These are phyloP conservation scores for Pachyuromys duprasi DNA, from an alignment of 2,797 vertebrate species.

Conservation along the genomic window DNA sequence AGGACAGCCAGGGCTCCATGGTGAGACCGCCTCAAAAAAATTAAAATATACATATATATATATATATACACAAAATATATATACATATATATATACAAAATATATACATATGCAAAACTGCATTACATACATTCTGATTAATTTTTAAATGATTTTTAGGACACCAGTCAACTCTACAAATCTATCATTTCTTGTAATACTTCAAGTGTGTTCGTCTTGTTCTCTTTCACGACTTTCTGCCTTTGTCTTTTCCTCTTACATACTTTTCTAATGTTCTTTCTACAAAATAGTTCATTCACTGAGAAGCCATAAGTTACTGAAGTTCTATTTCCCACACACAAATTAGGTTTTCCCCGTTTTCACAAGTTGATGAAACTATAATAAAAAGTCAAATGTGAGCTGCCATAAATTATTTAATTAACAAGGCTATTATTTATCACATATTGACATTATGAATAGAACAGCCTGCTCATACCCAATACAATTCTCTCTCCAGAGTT, in stretches of 20 bases:
- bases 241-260: not conserved
- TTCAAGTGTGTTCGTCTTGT: not conserved
- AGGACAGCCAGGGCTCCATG: not conserved
- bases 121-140: not conserved
- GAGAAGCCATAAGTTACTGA: not conserved
- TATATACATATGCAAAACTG: not conserved
- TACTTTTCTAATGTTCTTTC: slow-evolving; percentile 13
- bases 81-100: too few species aligned
- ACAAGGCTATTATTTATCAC: not conserved
- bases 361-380: not conserved
- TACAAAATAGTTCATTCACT: not conserved
- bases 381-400: not conserved
- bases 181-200: not conserved
- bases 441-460: not conserved
- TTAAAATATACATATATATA: too few species aligned
- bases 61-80: too few species aligned
- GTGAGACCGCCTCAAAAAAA: not conserved
- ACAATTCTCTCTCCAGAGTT: not conserved
- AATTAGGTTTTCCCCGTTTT: not conserved
- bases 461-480: not conserved
- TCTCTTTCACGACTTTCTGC: not conserved
- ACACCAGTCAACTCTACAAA: not conserved
- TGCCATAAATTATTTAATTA: slow-evolving; percentile 1
- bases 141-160: slow-evolving; percentile 31
- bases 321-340: not conserved